Evolutionary conservation across 2,113 vertebrate species (phyloP).

Genomic region (Hippopotamus amphibius): DNA sequence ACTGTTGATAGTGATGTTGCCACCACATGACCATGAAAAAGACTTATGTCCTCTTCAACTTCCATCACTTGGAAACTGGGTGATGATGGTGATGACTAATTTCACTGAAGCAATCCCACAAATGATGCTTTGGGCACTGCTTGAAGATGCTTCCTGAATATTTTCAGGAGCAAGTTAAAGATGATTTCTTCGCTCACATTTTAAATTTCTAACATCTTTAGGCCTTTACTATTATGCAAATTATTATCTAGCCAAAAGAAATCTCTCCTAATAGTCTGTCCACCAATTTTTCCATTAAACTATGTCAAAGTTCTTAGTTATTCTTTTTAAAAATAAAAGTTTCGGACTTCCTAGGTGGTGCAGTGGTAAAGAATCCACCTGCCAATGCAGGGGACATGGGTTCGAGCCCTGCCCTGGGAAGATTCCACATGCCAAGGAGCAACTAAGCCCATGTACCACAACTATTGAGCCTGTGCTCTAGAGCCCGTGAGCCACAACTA

Average conservation of each 20-base stretch:
- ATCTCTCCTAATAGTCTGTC: neutral
- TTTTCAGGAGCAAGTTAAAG: neutral
- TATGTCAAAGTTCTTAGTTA: neutral
- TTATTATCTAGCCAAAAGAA: neutral
- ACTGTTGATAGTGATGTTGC: neutral
- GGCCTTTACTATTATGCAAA: neutral
- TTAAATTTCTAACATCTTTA: neutral
- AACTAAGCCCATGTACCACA: no score
- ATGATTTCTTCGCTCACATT: neutral
- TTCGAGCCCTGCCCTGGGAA: no score
- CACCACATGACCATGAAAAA: neutral
- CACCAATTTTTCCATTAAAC: neutral
- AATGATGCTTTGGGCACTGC: neutral
- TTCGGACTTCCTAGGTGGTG: no score
- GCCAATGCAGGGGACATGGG: no score
- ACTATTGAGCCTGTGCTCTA: no score
- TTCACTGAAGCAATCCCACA: neutral
- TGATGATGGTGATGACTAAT: neutral
- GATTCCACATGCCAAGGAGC: no score
- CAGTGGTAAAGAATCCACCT: no score
- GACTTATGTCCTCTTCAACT: neutral
- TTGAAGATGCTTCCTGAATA: neutral
- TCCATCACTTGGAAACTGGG: neutral
- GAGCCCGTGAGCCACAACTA: no score
- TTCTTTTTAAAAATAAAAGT: neutral